Evolutionary conservation across 35 echinoderm and acorn worm genomes (phyloP).

Genomic region (Holothuria glaberrima): DNA sequence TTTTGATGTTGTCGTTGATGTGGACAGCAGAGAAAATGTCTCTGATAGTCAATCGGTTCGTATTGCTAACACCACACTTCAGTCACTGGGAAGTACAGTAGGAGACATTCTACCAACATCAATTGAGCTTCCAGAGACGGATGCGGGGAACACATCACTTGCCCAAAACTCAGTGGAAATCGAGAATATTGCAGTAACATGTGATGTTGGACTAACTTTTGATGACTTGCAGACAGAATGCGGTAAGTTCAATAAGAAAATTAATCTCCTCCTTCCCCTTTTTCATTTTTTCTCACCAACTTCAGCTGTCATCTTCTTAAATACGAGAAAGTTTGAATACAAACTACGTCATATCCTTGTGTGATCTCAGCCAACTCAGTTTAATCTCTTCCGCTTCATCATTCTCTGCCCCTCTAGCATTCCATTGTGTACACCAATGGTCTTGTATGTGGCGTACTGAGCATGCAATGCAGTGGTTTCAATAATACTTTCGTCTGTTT

Average conservation of each 20-base stretch:
- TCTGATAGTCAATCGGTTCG: neutral
- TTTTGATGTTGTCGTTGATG: slow-evolving; percentile 3
- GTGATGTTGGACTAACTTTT: neutral
- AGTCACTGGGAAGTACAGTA: neutral
- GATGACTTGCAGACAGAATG: slow-evolving; percentile 5
- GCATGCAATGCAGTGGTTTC: no score
- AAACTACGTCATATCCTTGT: no score
- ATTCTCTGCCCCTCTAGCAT: no score
- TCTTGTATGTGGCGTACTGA: no score
- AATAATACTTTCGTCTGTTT: no score
- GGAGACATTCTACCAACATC: neutral
- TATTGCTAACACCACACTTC: slow-evolving; percentile 27
- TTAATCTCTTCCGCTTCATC: no score
- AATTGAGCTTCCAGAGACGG: slow-evolving; percentile 13
- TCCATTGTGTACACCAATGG: no score
- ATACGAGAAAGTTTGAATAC: no score
- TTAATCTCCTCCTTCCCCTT: no score
- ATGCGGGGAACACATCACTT: neutral
- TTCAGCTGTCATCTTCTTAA: no score
- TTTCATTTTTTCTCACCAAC: no score
- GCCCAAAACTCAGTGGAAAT: neutral
- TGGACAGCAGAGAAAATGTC: neutral
- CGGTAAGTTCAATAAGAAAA: neutral
- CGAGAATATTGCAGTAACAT: neutral
- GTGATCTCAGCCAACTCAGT: no score